A percentile compares a stretch with the other conserved stretches of the same genome.
These are phyloP conservation scores for Motacilla tschutschensis DNA, from an alignment of 2,113 vertebrate genomes.

Conservation along the genomic window DNA sequence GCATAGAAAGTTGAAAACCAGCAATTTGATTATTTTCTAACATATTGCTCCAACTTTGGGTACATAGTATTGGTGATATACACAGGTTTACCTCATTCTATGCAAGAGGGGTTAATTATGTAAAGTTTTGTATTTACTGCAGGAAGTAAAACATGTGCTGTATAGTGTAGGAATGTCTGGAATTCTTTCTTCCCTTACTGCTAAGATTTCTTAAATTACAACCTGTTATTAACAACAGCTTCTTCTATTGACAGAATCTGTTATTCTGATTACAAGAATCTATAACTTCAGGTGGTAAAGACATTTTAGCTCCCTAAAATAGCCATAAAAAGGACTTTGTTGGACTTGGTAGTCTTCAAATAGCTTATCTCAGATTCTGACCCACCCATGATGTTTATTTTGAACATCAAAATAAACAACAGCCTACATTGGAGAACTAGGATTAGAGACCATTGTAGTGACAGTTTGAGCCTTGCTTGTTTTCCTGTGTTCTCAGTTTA, in stretches of 20 bases:
- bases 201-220: constrained; percentile 60
- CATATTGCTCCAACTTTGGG: constrained; percentile 74
- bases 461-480: constrained; percentile 8
- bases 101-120: constrained; percentile 79
- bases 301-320: constrained; percentile 17
- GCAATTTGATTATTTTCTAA: constrained; percentile 77
- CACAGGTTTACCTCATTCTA: constrained; percentile 86
- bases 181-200: constrained; percentile 55
- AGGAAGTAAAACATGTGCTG: constrained; percentile 74
- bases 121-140: constrained; percentile 80
- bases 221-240: constrained; percentile 60
- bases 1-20: constrained; percentile 83
- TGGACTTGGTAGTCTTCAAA: constrained; percentile 63
- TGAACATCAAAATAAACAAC: background rate
- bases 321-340: constrained; percentile 52
- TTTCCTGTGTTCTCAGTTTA: background rate
- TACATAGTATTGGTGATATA: constrained; percentile 74
- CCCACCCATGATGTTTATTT: background rate
- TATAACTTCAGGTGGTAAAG: constrained; percentile 58
- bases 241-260: constrained; percentile 55
- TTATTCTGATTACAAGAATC: constrained; percentile 48
- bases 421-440: background rate
- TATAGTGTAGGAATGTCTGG: constrained; percentile 76
- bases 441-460: constrained; percentile 14
- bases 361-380: constrained; percentile 45